Evolutionary conservation across 2,113 vertebrate species (phyloP).

Genomic region (Podarcis cretensis): DNA sequence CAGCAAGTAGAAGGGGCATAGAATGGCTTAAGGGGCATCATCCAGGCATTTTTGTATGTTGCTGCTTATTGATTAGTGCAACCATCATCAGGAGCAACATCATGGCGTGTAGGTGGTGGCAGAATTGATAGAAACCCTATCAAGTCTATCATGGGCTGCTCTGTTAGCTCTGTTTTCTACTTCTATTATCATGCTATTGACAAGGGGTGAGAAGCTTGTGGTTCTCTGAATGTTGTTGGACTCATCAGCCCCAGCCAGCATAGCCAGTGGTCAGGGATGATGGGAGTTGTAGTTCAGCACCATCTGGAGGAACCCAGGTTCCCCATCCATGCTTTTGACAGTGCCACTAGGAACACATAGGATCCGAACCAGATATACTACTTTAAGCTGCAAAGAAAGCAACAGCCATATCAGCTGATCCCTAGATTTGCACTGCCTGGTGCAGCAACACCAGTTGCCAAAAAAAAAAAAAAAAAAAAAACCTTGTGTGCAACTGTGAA

Average conservation of each 20-base stretch:
- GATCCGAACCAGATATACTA: conserved; percentile 20
- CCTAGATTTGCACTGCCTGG: not conserved
- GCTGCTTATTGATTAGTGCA: not conserved
- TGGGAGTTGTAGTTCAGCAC: too few relatives aligned
- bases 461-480: not conserved
- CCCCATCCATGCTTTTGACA: too few relatives aligned
- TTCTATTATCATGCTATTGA: not conserved
- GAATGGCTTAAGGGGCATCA: not conserved
- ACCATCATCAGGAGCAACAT: not conserved
- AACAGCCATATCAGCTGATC: not conserved
- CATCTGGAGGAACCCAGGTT: too few relatives aligned
- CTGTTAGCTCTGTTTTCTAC: conserved; percentile 27
- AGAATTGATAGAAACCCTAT: not conserved
- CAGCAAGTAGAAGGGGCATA: not conserved
- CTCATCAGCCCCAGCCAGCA: not conserved
- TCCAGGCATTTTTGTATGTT: not conserved
- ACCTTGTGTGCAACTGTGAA: conserved; percentile 28
- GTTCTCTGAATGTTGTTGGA: not conserved
- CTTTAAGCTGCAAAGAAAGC: not conserved
- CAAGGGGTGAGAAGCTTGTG: not conserved
- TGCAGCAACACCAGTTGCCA: conserved; percentile 15
- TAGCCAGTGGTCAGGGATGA: not conserved
- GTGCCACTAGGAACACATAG: not conserved
- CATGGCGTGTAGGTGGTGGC: not conserved
- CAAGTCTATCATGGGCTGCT: not conserved